Evolutionary conservation across 2,113 vertebrate genomes (phyloP).

Genomic region (Mystacornis crossleyi): DNA sequence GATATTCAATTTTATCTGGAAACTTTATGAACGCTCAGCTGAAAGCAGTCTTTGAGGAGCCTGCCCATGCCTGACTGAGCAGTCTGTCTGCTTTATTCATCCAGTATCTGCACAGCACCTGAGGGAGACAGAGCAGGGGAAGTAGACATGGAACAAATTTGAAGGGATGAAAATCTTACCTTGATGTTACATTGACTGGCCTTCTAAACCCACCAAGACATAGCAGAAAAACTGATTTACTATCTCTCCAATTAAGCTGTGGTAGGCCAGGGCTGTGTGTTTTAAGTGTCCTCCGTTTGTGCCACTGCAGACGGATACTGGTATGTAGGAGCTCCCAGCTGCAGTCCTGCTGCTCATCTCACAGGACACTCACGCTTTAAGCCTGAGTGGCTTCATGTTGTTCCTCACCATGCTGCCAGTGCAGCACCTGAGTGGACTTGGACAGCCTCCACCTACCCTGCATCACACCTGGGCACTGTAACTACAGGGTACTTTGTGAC

Average conservation of each 20-base stretch:
- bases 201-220: neutral
- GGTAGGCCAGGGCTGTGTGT: neutral
- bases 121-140: neutral
- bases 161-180: neutral
- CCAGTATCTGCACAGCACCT: neutral
- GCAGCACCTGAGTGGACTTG: neutral
- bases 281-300: neutral
- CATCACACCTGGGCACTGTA: neutral
- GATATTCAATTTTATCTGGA: neutral
- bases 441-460: neutral
- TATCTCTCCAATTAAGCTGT: fast-evolving
- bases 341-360: neutral
- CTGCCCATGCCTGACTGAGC: neutral
- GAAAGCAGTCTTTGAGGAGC: neutral
- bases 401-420: neutral
- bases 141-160: neutral
- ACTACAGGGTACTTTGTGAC: neutral
- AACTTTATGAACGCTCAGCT: neutral
- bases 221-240: neutral
- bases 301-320: neutral
- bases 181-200: neutral
- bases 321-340: neutral
- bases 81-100: neutral
- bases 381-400: neutral
- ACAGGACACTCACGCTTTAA: neutral